phyloP scores from a whole-genome alignment of 2,113 vertebrate genomes.

The Xerus inauris region DNA sequence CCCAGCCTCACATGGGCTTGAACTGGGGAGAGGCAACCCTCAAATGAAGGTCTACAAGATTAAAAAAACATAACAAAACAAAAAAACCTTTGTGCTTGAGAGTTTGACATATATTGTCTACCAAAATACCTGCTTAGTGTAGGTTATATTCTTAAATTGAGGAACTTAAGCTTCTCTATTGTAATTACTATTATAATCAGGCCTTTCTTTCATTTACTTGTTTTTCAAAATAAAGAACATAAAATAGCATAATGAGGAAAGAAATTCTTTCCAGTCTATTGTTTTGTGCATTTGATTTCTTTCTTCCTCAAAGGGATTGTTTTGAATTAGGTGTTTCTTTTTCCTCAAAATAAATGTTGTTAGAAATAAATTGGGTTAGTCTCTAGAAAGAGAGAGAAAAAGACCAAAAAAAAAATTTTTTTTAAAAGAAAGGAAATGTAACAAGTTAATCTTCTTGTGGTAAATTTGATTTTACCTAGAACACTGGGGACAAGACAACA shows the following conservation, averaged over 20 bases:
- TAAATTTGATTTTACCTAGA: constrained; percentile 72
- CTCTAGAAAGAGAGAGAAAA: constrained; percentile 19
- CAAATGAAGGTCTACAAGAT: not conserved
- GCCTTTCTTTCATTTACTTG: not conserved
- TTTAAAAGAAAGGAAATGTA: constrained; percentile 51
- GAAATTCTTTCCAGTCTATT: constrained; percentile 13
- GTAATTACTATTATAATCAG: constrained; percentile 41
- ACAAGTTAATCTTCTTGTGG: not conserved
- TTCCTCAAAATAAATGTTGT: constrained; percentile 55
- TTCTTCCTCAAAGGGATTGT: constrained; percentile 39
- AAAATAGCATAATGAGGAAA: constrained; percentile 46
- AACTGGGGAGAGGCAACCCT: not conserved
- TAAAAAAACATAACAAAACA: not conserved
- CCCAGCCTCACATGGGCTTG: not conserved
- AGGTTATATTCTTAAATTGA: not conserved
- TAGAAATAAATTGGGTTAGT: constrained; percentile 65
- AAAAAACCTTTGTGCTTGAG: not conserved
- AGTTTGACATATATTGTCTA: not conserved
- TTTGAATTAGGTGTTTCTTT: constrained; percentile 53
- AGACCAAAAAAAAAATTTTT: not conserved
- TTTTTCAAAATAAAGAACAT: constrained; percentile 50
- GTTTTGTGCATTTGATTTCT: constrained; percentile 51
- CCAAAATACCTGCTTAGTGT: not conserved
- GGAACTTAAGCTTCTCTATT: not conserved
- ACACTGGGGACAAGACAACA: constrained; percentile 15